Base-by-base conservation (phyloP, 2,113 vertebrate species). In the Cebidichthys violaceus region DNA sequence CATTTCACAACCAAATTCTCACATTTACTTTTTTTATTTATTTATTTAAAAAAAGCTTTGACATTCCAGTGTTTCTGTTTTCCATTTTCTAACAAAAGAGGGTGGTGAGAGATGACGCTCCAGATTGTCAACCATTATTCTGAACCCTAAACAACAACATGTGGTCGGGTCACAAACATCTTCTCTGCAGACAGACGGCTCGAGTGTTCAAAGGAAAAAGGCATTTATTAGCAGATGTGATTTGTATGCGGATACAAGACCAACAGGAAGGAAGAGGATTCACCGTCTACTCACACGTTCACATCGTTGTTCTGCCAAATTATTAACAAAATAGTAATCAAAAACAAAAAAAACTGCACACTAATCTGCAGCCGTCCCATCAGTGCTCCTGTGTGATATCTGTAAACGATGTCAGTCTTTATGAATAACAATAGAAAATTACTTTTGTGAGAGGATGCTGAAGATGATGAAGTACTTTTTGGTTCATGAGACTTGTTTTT, bases 11-110 rank as follows among this genome's bases (percentile, higher is more conserved):
- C 13, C 47, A 47, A n/a, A 31, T 29, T 31, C 41, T 85, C 78
- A 90, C 75, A 83, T 92, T 92, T 82, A 82, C 37, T 79, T 88
- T 92, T 93, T 93, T 87, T 31, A 31, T 94, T 93, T 74, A 70
- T 62, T 66, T 41, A 10, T 37, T 37, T 37, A 64, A 91, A 93
- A 92, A 93, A 94, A 88, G 77, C 83, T 86, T 90, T 86, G 83
- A 94, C 93, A 95, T 95, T 96, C 93, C 94, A 96, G 94, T 95
- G 93, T 94, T 94, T 94, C 88, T 86, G 62, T 94, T 94, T 94
- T 92, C 88, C 83, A 89, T 94, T 95, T 94, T 93, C 93, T 90
- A 92, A 93, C 86, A 93, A 94, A 94, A 92, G 75, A 75, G 62
- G 85, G 75, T 78, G 82, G 59, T 76, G 85, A 89, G 86, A 86